These are phyloP conservation scores for Lypha dubia DNA, from an alignment of 2,888 invertebrate species.

Conservation along the genomic window DNA sequence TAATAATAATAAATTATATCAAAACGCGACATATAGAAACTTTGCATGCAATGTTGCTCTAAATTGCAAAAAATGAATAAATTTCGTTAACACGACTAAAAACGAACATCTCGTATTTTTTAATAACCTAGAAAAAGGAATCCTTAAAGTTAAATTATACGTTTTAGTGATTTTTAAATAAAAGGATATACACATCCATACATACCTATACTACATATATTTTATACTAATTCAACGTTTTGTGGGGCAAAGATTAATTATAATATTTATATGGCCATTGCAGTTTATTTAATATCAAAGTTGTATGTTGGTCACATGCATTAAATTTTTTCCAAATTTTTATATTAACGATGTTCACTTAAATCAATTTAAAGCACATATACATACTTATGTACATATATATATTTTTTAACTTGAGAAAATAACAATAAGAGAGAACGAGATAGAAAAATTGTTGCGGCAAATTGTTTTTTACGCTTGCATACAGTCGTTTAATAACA, in stretches of 20 bases:
- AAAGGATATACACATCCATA: background rate
- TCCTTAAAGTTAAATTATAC: slow-evolving; percentile 32
- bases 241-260: background rate
- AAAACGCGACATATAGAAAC: slow-evolving; percentile 1
- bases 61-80: slow-evolving; percentile 34
- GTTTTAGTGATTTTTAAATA: slow-evolving; percentile 20
- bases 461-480: slow-evolving; percentile 15
- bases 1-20: slow-evolving; percentile 28
- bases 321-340: background rate
- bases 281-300: background rate
- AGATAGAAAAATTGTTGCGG: slow-evolving; percentile 50
- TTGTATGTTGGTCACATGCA: slow-evolving; percentile 10
- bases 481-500: slow-evolving; percentile 35
- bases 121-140: slow-evolving; percentile 58
- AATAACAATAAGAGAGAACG: slow-evolving; percentile 12
- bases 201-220: background rate
- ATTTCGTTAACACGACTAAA: slow-evolving; percentile 58
- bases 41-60: slow-evolving; percentile 46
- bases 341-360: background rate
- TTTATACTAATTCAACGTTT: background rate
- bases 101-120: slow-evolving; percentile 53
- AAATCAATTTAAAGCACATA: slow-evolving; percentile 27
- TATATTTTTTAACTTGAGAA: slow-evolving; percentile 7
- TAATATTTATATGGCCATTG: background rate
- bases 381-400: too few relatives aligned